phyloP scores from a whole-genome alignment of 2,113 vertebrate genomes.

The Thalassarche chlororhynchos region DNA sequence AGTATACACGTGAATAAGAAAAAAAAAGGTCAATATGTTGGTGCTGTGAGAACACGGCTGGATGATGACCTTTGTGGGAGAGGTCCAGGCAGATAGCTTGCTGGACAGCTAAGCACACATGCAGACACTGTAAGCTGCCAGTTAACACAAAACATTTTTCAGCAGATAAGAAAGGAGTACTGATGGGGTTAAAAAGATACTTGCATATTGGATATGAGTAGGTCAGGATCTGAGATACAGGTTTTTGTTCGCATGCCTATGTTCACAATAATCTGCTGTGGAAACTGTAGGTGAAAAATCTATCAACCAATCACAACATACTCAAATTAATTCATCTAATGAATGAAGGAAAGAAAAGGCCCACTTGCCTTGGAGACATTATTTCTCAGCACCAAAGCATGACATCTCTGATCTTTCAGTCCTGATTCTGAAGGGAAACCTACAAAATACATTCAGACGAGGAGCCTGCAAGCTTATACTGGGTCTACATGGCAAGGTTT shows the following conservation, averaged over 20 bases:
- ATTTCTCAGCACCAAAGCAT: not conserved
- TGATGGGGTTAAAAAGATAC: not conserved
- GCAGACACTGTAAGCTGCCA: not conserved
- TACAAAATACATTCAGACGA: not conserved
- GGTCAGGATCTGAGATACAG: accelerated
- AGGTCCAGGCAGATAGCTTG: not conserved
- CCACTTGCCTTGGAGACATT: not conserved
- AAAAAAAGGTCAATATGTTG: not conserved
- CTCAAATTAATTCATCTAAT: not conserved
- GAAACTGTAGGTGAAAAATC: not conserved
- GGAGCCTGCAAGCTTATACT: not conserved
- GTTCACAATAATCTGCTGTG: not conserved
- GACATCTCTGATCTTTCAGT: not conserved
- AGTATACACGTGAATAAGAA: not conserved
- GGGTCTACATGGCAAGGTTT: not conserved
- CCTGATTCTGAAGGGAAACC: not conserved
- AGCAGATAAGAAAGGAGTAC: not conserved
- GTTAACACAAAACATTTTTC: not conserved
- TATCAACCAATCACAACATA: not conserved
- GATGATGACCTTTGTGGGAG: not conserved
- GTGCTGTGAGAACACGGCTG: not conserved
- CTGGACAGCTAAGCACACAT: not conserved
- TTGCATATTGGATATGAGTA: not conserved
- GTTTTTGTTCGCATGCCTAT: not conserved
- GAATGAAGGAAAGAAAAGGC: not conserved